A percentile compares a stretch with the other conserved stretches of the same genome.
phyloP scores from a whole-genome alignment of 2,797 vertebrate species.

The Cyclura pinguis region DNA sequence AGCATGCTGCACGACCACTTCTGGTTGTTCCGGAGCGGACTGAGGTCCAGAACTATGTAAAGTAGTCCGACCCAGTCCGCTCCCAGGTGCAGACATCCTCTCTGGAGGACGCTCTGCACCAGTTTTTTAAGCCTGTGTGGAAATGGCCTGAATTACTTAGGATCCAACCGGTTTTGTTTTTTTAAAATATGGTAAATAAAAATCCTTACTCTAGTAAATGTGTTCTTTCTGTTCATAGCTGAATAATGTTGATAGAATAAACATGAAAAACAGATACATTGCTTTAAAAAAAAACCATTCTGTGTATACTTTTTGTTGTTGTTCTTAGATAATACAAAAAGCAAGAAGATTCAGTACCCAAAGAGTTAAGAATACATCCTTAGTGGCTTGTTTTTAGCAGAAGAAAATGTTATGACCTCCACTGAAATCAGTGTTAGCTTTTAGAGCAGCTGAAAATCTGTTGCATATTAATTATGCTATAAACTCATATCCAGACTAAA shows the following conservation, averaged over 20 bases:
- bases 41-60: too few species aligned
- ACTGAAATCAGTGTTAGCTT: constrained; percentile 1
- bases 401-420: constrained; percentile 18
- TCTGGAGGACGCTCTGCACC: too few species aligned
- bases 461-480: constrained; percentile 15
- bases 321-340: neutral
- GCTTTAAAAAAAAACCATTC: neutral
- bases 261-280: neutral
- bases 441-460: constrained; percentile 41
- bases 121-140: too few species aligned
- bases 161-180: neutral
- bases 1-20: too few species aligned
- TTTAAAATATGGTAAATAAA: neutral
- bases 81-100: too few species aligned
- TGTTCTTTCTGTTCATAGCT: neutral
- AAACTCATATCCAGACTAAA: constrained; percentile 35
- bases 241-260: neutral
- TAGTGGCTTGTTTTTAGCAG: neutral
- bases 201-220: neutral
- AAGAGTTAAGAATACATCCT: neutral
- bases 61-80: too few species aligned
- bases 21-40: too few species aligned
- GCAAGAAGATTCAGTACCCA: neutral
- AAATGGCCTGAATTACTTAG: too few species aligned
- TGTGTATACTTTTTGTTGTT: neutral